A percentile compares a stretch with the other conserved stretches of the same genome.
These are phyloP conservation scores for Helicoverpa assulta DNA, from an alignment of 2,888 invertebrate species.

Conservation along the genomic window DNA sequence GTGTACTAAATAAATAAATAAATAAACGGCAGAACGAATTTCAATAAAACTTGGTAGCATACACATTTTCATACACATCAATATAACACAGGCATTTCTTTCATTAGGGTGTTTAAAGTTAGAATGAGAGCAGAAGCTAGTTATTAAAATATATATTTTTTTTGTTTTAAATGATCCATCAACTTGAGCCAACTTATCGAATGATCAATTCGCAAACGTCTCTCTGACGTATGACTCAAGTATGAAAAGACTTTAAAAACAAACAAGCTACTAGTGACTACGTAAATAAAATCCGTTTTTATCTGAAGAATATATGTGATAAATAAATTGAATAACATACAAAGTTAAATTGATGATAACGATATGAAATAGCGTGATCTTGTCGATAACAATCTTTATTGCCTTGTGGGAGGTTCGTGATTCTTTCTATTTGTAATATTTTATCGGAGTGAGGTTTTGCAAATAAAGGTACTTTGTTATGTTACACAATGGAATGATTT, in stretches of 20 bases:
- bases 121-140: too few relatives aligned
- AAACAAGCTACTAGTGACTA: background rate
- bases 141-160: background rate
- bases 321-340: background rate
- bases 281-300: background rate
- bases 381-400: slow-evolving; percentile 2
- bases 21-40: too few relatives aligned
- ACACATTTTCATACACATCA: too few relatives aligned
- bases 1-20: too few relatives aligned
- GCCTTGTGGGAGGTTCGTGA: background rate
- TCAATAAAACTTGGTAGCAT: too few relatives aligned
- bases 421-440: background rate
- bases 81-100: too few relatives aligned
- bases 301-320: background rate
- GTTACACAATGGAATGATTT: too few relatives aligned
- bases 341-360: background rate
- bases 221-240: background rate
- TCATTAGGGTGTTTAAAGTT: too few relatives aligned
- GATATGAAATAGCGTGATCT: background rate
- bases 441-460: background rate
- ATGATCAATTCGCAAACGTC: background rate
- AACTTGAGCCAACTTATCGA: too few relatives aligned
- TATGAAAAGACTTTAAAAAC: too few relatives aligned
- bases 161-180: background rate
- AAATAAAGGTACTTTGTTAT: too few relatives aligned